Evolutionary conservation across 2,797 vertebrate species (phyloP).

Genomic region (Octomys mimax): DNA sequence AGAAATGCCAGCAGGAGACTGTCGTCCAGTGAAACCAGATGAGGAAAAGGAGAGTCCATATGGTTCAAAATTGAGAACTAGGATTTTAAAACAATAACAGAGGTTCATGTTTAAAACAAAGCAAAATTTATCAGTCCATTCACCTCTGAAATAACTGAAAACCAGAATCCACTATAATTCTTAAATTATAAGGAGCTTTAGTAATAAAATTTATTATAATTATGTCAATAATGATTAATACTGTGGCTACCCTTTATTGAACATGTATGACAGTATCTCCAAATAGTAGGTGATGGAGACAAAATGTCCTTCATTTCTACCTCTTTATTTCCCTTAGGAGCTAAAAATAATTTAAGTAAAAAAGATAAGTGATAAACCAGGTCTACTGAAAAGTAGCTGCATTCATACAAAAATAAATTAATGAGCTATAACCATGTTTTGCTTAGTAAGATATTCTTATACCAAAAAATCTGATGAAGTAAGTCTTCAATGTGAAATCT

Average conservation of each 20-base stretch:
- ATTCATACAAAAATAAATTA: constrained; percentile 51
- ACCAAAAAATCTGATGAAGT: neutral
- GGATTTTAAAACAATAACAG: constrained; percentile 79
- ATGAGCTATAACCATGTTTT: neutral
- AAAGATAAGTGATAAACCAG: constrained; percentile 54
- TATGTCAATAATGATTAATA: constrained; percentile 14
- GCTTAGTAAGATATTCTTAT: constrained; percentile 12
- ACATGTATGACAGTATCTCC: neutral
- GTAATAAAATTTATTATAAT: constrained; percentile 29
- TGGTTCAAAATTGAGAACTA: constrained; percentile 96
- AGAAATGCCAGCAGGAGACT: constrained; percentile 95
- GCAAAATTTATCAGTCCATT: neutral
- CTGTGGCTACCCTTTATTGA: neutral
- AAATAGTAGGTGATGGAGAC: constrained; percentile 29
- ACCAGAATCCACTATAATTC: neutral
- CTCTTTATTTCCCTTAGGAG: constrained; percentile 31
- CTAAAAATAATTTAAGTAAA: constrained; percentile 42
- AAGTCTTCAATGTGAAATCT: constrained; percentile 13
- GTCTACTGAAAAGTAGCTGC: constrained; percentile 20
- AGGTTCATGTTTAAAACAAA: constrained; percentile 72
- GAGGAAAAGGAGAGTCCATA: constrained; percentile 94
- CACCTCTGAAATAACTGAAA: constrained; percentile 59
- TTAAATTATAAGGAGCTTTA: constrained; percentile 1
- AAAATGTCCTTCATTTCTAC: constrained; percentile 40
- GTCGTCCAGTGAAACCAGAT: constrained; percentile 92